phyloP scores from a whole-genome alignment of 2,797 vertebrate species.

The Chrysocyon brachyurus region DNA sequence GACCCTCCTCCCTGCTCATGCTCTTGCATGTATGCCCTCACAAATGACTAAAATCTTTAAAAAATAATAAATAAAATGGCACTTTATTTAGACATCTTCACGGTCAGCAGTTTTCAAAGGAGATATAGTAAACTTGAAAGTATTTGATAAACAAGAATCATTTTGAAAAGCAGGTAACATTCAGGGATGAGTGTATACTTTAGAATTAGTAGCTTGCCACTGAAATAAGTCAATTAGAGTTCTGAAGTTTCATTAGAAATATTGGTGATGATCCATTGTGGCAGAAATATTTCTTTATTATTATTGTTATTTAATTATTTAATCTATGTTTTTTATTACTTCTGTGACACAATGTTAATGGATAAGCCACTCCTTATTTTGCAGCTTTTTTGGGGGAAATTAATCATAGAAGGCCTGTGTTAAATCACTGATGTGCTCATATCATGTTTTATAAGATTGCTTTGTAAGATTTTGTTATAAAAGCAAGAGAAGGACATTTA shows the following conservation, averaged over 20 bases:
- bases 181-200: background rate
- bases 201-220: conserved; percentile 14
- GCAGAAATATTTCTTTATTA: conserved; percentile 55
- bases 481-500: conserved; percentile 88
- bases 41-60: background rate
- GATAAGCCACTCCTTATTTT: conserved; percentile 91
- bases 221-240: background rate
- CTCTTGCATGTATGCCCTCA: background rate
- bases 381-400: conserved; percentile 88
- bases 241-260: conserved; percentile 10
- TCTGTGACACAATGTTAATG: conserved; percentile 95
- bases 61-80: background rate
- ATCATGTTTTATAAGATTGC: conserved; percentile 75
- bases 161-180: background rate
- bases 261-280: conserved; percentile 60
- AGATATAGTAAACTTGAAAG: background rate
- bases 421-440: conserved; percentile 86
- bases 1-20: background rate
- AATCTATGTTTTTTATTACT: conserved; percentile 85
- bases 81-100: background rate
- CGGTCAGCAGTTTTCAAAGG: background rate
- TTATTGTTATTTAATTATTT: conserved; percentile 67
- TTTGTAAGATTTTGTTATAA: conserved; percentile 87
- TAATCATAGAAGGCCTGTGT: conserved; percentile 86
- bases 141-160: background rate